A percentile compares a stretch with the other conserved stretches of the same genome.
phyloP scores from a whole-genome alignment of 1,140 invertebrate genomes.

The Archegozetes longisetosus region DNA sequence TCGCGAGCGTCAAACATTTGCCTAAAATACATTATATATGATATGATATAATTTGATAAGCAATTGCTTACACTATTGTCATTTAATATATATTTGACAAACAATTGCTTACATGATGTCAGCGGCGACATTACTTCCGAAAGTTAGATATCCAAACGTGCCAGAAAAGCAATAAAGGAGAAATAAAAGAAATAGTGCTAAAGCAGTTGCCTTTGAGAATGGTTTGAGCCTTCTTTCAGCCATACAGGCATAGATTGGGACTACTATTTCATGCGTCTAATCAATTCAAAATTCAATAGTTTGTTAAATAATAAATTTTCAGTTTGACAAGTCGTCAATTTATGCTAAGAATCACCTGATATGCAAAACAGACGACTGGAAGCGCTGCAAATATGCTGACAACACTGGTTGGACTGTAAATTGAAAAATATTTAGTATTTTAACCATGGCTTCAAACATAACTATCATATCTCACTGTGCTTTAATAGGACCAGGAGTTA shows the following conservation, averaged over 20 bases:
- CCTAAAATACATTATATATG: too few relatives aligned
- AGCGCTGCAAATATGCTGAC: conserved; percentile 46
- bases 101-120: too few relatives aligned
- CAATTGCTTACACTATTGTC: too few relatives aligned
- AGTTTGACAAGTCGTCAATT: background rate
- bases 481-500: conserved; percentile 27
- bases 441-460: too few relatives aligned
- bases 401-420: conserved; percentile 35
- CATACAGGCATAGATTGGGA: conserved; percentile 49
- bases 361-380: conserved; percentile 53
- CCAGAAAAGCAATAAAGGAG: conserved; percentile 44
- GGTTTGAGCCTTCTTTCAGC: conserved; percentile 32
- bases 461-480: conserved; percentile 27
- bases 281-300: conserved; percentile 20
- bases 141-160: conserved; percentile 47
- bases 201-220: conserved; percentile 38
- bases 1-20: conserved; percentile 35
- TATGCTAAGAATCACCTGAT: conserved; percentile 37
- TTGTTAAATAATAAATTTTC: background rate
- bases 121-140: conserved; percentile 42
- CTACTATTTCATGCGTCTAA: conserved; percentile 51
- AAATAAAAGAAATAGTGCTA: conserved; percentile 44
- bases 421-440: background rate
- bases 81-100: too few relatives aligned
- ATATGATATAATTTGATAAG: too few relatives aligned